phyloP scores from a whole-genome alignment of 2,797 vertebrate species.

The Tapirus indicus region DNA sequence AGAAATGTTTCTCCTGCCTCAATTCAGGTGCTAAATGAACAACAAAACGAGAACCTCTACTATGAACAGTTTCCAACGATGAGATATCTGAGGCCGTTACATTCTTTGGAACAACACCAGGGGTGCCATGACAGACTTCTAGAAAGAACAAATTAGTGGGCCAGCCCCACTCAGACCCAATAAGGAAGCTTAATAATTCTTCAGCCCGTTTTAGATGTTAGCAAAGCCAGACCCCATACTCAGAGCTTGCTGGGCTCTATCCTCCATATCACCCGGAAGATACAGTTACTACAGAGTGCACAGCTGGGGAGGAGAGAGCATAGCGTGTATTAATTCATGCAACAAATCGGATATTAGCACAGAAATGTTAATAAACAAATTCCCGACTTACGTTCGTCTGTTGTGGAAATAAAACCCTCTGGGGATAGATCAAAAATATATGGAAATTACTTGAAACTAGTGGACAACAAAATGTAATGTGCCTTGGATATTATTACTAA shows the following conservation, averaged over 20 bases:
- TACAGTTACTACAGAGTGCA: not conserved
- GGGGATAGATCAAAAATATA: constrained; percentile 48
- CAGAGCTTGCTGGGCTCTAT: not conserved
- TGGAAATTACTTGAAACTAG: constrained; percentile 66
- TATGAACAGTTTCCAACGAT: not conserved
- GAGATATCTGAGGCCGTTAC: not conserved
- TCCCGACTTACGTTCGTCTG: not conserved
- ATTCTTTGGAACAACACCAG: not conserved
- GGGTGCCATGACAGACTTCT: not conserved
- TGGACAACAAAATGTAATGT: not conserved
- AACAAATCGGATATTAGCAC: not conserved
- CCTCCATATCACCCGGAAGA: not conserved
- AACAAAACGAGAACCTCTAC: constrained; percentile 23
- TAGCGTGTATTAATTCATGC: not conserved
- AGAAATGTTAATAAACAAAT: constrained; percentile 67
- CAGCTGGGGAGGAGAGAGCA: not conserved
- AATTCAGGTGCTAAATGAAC: constrained; percentile 74
- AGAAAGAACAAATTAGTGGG: not conserved
- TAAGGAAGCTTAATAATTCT: not conserved
- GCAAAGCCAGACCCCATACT: not conserved
- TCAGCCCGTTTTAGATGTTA: not conserved
- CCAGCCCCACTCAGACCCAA: not conserved
- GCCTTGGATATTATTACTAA: constrained; percentile 1
- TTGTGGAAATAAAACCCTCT: constrained; percentile 73
- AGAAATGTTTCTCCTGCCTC: constrained; percentile 30